Evolutionary conservation across 2,888 invertebrate genomes (phyloP).

Genomic region (Acronicta psi): DNA sequence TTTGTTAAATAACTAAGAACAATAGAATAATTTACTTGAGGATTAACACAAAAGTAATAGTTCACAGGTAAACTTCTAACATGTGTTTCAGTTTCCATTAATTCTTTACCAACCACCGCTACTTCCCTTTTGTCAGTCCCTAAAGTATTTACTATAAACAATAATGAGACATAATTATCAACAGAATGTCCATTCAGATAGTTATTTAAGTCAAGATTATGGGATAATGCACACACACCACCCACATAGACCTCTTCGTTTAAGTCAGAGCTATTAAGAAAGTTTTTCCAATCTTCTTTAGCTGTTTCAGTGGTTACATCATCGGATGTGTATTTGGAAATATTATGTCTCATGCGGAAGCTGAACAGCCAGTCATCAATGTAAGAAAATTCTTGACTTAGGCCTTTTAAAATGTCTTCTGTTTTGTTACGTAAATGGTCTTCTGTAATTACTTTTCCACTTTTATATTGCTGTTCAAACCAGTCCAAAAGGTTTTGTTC

Average conservation of each 20-base stretch:
- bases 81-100: conserved; percentile 44
- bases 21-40: conserved; percentile 54
- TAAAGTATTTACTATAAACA: conserved; percentile 57
- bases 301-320: conserved; percentile 41
- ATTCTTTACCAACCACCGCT: conserved; percentile 59
- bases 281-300: conserved; percentile 58
- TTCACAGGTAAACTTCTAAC: conserved; percentile 60
- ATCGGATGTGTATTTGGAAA: conserved; percentile 52
- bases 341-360: conserved; percentile 62
- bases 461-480: conserved; percentile 58
- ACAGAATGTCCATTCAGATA: conserved; percentile 53
- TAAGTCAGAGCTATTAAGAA: conserved; percentile 47
- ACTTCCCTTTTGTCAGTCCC: conserved; percentile 61
- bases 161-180: conserved; percentile 60
- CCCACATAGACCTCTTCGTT: conserved; percentile 59
- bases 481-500: conserved; percentile 63
- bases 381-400: conserved; percentile 56
- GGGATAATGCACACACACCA: conserved; percentile 58
- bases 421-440: conserved; percentile 55
- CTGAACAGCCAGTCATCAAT: conserved; percentile 63
- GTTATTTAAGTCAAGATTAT: conserved; percentile 56
- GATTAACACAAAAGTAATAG: conserved; percentile 57
- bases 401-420: conserved; percentile 53
- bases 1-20: conserved; percentile 58
- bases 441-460: conserved; percentile 56